Base-by-base conservation (phyloP, 2,888 invertebrate species). In the Spodoptera exigua region DNA sequence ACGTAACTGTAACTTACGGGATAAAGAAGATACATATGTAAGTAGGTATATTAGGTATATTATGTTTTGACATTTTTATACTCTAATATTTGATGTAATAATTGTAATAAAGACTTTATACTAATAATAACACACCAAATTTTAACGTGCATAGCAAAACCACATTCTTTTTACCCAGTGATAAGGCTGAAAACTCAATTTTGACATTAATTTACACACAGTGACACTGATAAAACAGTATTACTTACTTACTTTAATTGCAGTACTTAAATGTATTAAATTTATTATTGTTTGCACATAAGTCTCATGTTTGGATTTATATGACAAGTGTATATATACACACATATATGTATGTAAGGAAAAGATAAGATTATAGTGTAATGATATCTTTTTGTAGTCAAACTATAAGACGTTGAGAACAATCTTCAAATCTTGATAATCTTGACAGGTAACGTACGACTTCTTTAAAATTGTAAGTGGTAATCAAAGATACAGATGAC, bases 291-390 rank as follows among this genome's bases (percentile, higher is more conserved):
- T 67, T 44, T 35, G 2, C 32, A 40, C 36, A 18, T 17, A 21
- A 35, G 27, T 46, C 16, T 32, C 17, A 11, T 52, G 32, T 70
- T 51, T 56, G 39, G 12, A 27, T 32, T 47, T 47, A 32, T 52
- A 44, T 41, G 36, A 39, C 43, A 32, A 39, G 18, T 12, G 17
- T 43, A 36, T n/a, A 18, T 5, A 11, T n/a, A n/a, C n/a, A n/a
- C n/a, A n/a, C n/a, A n/a, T n/a, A n/a, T n/a, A n/a, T n/a, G n/a
- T n/a, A n/a, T n/a, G n/a, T n/a, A n/a, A n/a, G 13, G 10, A 35
- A 36, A 18, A 47, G 64, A 70, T 67, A 67, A 51, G 16, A 47
- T 13, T 36, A 40, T 1, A 59, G 58, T 18, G n/a, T 18, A 3
- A 12, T 41, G 46, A 34, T 47, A 41, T 57, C 35, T 52, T 51